Conservation (phyloP, 2,888 invertebrate genomes). For the Sesia apiformis region DNA sequence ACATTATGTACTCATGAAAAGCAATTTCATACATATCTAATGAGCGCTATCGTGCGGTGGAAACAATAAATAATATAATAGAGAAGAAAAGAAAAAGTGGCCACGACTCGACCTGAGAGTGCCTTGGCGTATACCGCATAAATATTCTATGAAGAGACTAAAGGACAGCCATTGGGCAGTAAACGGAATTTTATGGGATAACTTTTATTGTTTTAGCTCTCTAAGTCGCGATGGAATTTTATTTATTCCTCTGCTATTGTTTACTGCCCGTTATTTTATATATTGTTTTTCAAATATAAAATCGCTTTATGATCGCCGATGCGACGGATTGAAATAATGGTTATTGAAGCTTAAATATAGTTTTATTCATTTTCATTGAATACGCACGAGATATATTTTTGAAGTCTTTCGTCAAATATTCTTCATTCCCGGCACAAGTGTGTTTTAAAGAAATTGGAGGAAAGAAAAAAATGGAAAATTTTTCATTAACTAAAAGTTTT, state of each 20-base stretch:
- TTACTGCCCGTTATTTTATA: slow-evolving; percentile 26
- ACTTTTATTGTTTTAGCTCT: slow-evolving; percentile 62
- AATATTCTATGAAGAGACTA: slow-evolving; percentile 65
- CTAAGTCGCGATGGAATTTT: slow-evolving; percentile 28
- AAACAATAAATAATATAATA: slow-evolving; percentile 19
- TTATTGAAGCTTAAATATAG: background rate
- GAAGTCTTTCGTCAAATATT: too few species aligned
- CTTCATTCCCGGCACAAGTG: too few species aligned
- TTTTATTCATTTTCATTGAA: too few species aligned
- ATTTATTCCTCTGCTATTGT: slow-evolving; percentile 37
- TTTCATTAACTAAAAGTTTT: too few species aligned
- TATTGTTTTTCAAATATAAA: slow-evolving; percentile 6
- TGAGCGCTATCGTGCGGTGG: slow-evolving; percentile 2
- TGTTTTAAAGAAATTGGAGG: too few species aligned
- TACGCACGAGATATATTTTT: too few species aligned
- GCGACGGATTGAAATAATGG: background rate
- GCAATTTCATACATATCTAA: background rate
- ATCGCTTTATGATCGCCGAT: background rate
- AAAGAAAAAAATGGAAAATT: too few species aligned
- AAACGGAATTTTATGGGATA: slow-evolving; percentile 62
- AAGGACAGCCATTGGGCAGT: slow-evolving; percentile 56
- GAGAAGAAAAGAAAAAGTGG: slow-evolving; percentile 20
- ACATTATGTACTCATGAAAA: background rate
- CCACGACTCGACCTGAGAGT: slow-evolving; percentile 6
- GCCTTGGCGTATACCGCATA: slow-evolving; percentile 28